These are phyloP conservation scores for Lates japonicus DNA, from an alignment of 2,797 vertebrate species.

Conservation along the genomic window DNA sequence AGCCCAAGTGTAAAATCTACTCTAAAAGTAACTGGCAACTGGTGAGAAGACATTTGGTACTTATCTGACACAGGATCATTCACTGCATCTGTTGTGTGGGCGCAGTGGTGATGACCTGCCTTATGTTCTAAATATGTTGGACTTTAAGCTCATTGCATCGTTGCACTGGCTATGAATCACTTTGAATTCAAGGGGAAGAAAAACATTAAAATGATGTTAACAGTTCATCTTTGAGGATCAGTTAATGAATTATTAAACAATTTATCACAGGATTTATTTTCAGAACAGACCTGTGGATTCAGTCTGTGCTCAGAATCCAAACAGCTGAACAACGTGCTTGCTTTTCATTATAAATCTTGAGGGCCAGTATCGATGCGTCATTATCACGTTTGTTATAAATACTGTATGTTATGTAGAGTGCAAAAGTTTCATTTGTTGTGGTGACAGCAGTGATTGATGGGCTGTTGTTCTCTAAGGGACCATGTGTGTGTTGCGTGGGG, in stretches of 20 bases:
- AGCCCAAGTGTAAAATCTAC: constrained; percentile 4
- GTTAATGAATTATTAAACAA: constrained; percentile 4
- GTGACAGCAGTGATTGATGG: constrained; percentile 68
- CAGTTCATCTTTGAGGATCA: constrained; percentile 19
- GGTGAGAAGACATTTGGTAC: constrained; percentile 41
- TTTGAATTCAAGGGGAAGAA: constrained; percentile 8
- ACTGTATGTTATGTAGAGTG: constrained; percentile 32
- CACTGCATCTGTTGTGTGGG: constrained; percentile 62
- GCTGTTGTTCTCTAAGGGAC: constrained; percentile 46
- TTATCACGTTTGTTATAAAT: constrained; percentile 55
- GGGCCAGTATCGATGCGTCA: constrained; percentile 18
- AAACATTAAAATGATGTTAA: neutral
- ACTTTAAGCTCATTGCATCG: constrained; percentile 11
- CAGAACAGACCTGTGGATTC: constrained; percentile 13
- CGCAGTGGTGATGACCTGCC: constrained; percentile 38
- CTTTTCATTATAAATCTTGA: constrained; percentile 17
- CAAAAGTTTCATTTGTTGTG: constrained; percentile 49
- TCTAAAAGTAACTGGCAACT: constrained; percentile 16
- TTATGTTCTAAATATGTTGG: constrained; percentile 55
- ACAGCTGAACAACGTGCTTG: constrained; percentile 15
- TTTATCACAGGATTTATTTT: constrained; percentile 21
- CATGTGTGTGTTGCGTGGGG: constrained; percentile 9
- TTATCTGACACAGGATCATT: constrained; percentile 36
- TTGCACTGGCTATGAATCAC: neutral
- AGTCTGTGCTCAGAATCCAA: constrained; percentile 21